Evolutionary conservation across 1,140 invertebrate genomes (phyloP).

Genomic region (Lutraria rhynchaena): DNA sequence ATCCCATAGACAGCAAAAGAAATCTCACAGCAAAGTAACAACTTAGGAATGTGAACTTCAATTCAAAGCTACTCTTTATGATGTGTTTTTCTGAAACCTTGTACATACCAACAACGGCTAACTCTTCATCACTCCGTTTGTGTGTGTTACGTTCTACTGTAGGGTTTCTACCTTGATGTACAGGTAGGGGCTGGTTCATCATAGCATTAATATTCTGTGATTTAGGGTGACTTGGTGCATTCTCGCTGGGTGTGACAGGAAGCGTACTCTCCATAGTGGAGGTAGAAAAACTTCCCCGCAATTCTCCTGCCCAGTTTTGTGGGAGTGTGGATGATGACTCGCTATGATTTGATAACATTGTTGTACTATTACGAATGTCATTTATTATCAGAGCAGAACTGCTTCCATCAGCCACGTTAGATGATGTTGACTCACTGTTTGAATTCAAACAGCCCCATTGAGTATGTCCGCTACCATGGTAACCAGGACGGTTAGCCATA

Average conservation of each 20-base stretch:
- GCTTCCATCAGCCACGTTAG: conserved; percentile 78
- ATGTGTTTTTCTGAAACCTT: too few relatives aligned
- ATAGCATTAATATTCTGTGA: conserved; percentile 73
- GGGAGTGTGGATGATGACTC: conserved; percentile 2
- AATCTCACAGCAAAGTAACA: background rate
- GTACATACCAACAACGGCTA: conserved; percentile 85
- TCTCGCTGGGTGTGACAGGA: conserved; percentile 80
- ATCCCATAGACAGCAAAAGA: background rate
- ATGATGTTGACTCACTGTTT: conserved; percentile 82
- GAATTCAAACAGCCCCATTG: conserved; percentile 57
- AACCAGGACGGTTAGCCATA: conserved; percentile 27
- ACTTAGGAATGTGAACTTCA: background rate
- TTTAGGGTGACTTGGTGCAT: conserved; percentile 65
- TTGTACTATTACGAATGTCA: conserved; percentile 46
- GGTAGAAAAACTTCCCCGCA: conserved; percentile 75
- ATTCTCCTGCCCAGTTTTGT: conserved; percentile 9
- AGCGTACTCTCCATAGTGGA: conserved; percentile 82
- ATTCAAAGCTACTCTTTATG: too few relatives aligned
- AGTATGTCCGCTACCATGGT: conserved; percentile 54
- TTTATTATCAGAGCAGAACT: conserved; percentile 51
- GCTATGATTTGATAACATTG: background rate
- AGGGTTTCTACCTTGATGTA: conserved; percentile 94
- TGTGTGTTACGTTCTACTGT: conserved; percentile 91
- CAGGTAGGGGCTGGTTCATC: conserved; percentile 83
- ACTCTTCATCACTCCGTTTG: conserved; percentile 84